Evolutionary conservation across 2,888 invertebrate genomes (phyloP).

Genomic region (Arenicola marina): DNA sequence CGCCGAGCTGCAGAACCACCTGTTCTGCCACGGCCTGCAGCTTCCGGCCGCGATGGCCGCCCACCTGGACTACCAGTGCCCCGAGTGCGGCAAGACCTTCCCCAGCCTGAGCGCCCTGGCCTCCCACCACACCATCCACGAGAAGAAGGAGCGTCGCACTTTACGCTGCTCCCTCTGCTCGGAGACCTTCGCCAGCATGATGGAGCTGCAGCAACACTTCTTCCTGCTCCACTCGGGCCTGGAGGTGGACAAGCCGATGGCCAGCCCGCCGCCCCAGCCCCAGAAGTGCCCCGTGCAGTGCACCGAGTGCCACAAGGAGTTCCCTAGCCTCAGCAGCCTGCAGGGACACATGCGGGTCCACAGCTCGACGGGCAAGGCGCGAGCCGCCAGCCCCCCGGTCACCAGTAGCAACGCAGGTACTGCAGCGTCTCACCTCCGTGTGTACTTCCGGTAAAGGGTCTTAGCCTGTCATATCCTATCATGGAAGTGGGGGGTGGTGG

Average conservation of each 20-base stretch:
- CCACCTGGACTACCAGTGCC: conserved; percentile 35
- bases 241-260: neutral
- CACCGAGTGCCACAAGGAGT: conserved; percentile 62
- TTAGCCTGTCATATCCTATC: too few relatives aligned
- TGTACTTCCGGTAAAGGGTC: too few relatives aligned
- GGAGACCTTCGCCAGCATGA: conserved; percentile 43
- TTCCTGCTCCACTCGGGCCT: conserved; percentile 41
- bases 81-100: conserved; percentile 54
- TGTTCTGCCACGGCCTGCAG: neutral
- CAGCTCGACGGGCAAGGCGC: conserved; percentile 4
- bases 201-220: conserved; percentile 54
- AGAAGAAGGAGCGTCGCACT: conserved; percentile 6
- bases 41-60: neutral
- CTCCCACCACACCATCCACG: conserved; percentile 40
- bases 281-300: conserved; percentile 41
- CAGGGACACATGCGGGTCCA: conserved; percentile 64
- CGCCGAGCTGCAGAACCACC: conserved; percentile 87
- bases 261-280: neutral
- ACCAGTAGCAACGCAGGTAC: too few relatives aligned
- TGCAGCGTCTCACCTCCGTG: too few relatives aligned
- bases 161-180: conserved; percentile 53
- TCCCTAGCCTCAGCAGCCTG: conserved; percentile 63
- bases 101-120: conserved; percentile 43
- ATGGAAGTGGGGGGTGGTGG: too few relatives aligned
- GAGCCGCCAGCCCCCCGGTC: neutral